Evolutionary conservation across 92 coral and sea anemone genomes (phyloP).

Genomic region (Scolanthus callimorphus): DNA sequence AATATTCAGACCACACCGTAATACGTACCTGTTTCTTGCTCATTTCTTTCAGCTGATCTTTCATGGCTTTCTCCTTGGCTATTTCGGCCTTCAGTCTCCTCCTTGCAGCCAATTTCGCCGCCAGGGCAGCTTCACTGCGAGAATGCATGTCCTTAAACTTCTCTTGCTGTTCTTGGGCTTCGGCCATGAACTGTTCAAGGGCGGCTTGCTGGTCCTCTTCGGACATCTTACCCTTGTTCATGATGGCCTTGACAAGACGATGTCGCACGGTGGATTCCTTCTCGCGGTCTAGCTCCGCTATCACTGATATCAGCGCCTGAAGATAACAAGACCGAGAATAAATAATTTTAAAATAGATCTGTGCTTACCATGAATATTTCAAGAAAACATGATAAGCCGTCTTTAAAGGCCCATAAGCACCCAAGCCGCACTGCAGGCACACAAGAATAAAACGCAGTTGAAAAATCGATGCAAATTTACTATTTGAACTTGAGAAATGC

Average conservation of each 20-base stretch:
- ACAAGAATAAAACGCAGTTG: too few species aligned
- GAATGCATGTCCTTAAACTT: constrained; percentile 58
- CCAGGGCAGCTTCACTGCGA: constrained; percentile 77
- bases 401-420: too few species aligned
- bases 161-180: constrained; percentile 71
- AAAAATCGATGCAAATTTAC: too few species aligned
- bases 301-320: constrained; percentile 35
- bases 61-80: constrained; percentile 82
- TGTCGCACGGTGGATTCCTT: constrained; percentile 41
- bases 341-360: too few species aligned
- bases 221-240: constrained; percentile 60
- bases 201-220: constrained; percentile 71
- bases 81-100: constrained; percentile 81
- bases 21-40: constrained; percentile 77
- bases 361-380: too few species aligned
- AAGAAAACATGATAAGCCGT: too few species aligned
- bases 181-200: constrained; percentile 66
- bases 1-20: too few species aligned
- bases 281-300: constrained; percentile 68
- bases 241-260: constrained; percentile 58
- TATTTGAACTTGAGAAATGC: too few species aligned
- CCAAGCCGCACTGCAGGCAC: too few species aligned
- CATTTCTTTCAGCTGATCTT: constrained; percentile 78
- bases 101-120: constrained; percentile 95
- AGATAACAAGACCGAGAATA: too few species aligned